Evolutionary conservation across 2,888 invertebrate genomes (phyloP).

Genomic region (Steromphala cineraria): DNA sequence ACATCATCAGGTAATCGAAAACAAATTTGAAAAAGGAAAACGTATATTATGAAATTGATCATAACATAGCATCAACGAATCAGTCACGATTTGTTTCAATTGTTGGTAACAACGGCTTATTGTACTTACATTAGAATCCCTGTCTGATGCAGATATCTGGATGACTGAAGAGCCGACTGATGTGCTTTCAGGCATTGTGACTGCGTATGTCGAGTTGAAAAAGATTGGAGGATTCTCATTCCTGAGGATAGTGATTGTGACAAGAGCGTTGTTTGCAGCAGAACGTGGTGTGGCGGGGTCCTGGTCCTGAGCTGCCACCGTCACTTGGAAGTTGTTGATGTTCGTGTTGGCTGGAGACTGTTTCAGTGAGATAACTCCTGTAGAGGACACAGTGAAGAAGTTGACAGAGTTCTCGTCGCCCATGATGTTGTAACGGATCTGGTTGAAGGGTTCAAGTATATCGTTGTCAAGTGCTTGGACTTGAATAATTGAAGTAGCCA

Average conservation of each 20-base stretch:
- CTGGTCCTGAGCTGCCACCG: constrained; percentile 45
- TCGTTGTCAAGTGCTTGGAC: constrained; percentile 60
- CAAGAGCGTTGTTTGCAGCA: constrained; percentile 38
- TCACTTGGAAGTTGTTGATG: constrained; percentile 33
- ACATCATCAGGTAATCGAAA: no score
- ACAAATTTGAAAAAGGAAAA: no score
- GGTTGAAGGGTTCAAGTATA: constrained; percentile 53
- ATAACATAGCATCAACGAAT: no score
- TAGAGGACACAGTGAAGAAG: constrained; percentile 91
- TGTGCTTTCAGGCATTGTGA: constrained; percentile 44
- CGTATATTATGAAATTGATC: no score
- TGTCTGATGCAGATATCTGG: constrained; percentile 53
- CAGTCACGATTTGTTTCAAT: no score
- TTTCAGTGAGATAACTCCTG: constrained; percentile 76
- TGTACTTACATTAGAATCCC: constrained; percentile 41
- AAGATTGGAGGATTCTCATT: constrained; percentile 57
- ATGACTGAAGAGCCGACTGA: constrained; percentile 37
- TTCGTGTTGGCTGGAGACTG: constrained; percentile 42
- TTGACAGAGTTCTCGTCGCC: constrained; percentile 83
- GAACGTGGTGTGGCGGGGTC: constrained; percentile 40
- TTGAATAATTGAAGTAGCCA: constrained; percentile 44
- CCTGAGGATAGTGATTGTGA: constrained; percentile 50
- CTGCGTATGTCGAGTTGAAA: constrained; percentile 50
- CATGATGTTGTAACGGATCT: constrained; percentile 47
- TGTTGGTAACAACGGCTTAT: no score